These are phyloP conservation scores for Nymphalis urticae DNA, from an alignment of 2,888 invertebrate genomes.

Conservation along the genomic window DNA sequence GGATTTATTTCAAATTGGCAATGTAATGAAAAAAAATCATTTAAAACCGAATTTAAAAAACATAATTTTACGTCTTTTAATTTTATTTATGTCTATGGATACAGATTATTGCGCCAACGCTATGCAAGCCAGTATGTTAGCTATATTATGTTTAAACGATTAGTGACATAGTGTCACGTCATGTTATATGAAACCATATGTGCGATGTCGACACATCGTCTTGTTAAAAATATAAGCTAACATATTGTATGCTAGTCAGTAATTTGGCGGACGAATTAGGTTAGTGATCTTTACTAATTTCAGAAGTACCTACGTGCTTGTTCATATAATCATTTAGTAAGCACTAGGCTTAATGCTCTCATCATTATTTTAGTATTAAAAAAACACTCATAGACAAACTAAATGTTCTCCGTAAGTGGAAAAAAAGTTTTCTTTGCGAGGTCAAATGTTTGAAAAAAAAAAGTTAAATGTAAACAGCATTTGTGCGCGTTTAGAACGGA, in stretches of 20 bases:
- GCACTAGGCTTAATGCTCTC: neutral
- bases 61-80: too few species aligned
- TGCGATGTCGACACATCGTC: constrained; percentile 23
- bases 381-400: neutral
- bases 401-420: neutral
- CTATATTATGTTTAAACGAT: neutral
- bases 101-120: too few species aligned
- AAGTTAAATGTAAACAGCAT: constrained; percentile 3
- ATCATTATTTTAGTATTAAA: neutral
- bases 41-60: too few species aligned
- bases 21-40: too few species aligned
- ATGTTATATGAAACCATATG: constrained; percentile 26
- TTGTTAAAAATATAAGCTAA: constrained; percentile 22
- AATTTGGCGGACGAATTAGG: constrained; percentile 24
- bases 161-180: constrained; percentile 11
- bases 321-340: neutral
- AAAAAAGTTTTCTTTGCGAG: constrained; percentile 12
- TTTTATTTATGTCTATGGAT: too few species aligned
- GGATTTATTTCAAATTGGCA: too few species aligned
- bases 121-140: too few species aligned
- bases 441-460: constrained; percentile 6
- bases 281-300: constrained; percentile 17
- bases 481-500: constrained; percentile 40
- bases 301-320: constrained; percentile 3
- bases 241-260: constrained; percentile 18